Conservation (phyloP, 2,113 vertebrate genomes). For the Melanotaenia duboulayi region DNA sequence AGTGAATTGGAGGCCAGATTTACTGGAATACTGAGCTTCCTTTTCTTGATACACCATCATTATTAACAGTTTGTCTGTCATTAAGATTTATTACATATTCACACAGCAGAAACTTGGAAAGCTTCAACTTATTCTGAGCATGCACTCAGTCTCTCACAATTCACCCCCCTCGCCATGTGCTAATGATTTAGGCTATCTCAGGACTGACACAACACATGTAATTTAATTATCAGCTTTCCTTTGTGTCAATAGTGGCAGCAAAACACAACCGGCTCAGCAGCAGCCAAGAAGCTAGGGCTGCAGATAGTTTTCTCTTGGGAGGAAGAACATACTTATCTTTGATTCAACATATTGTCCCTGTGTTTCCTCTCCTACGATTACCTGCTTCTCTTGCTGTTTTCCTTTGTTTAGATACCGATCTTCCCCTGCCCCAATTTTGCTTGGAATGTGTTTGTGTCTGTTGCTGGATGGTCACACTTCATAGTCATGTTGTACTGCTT, state of each 20-base stretch:
- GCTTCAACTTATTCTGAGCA: conserved; percentile 46
- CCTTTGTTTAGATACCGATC: conserved; percentile 43
- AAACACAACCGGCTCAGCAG: conserved; percentile 52
- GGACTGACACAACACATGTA: conserved; percentile 79
- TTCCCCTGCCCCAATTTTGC: conserved; percentile 16
- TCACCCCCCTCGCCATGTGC: conserved; percentile 74
- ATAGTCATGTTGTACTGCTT: background rate
- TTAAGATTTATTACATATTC: conserved; percentile 62
- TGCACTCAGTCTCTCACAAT: conserved; percentile 23
- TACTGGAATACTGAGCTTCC: conserved; percentile 49
- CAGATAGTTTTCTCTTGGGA: conserved; percentile 67
- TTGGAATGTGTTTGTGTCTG: conserved; percentile 24
- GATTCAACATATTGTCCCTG: conserved; percentile 67
- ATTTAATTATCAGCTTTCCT: conserved; percentile 84
- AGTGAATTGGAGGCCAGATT: conserved; percentile 48
- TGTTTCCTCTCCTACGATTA: conserved; percentile 53
- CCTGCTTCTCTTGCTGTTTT: conserved; percentile 42
- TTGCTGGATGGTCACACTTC: background rate
- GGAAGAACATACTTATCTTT: conserved; percentile 64
- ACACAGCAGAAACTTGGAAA: conserved; percentile 40
- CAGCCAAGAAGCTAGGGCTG: conserved; percentile 68
- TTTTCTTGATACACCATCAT: conserved; percentile 41
- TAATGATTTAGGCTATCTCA: conserved; percentile 80
- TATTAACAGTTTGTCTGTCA: conserved; percentile 65
- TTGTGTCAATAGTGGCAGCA: conserved; percentile 80